Base-by-base conservation (phyloP, 2,113 vertebrate genomes). In the Platichthys flesus region DNA sequence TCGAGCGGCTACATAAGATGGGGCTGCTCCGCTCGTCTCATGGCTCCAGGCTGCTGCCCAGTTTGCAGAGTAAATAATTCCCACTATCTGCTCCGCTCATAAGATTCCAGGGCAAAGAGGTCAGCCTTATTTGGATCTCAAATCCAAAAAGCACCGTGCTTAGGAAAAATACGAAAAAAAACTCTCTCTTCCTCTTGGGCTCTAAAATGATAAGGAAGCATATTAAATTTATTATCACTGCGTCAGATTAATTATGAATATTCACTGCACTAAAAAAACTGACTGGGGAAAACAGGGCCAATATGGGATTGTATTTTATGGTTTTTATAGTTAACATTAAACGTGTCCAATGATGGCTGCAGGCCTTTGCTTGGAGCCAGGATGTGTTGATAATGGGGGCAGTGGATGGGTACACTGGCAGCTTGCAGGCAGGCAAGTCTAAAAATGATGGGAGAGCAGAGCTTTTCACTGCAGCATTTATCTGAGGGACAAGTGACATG, bases 301-400 rank as follows among this genome's bases (percentile, higher is more conserved):
- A 83, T 89, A 87, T 89, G 90, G 85, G 85, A 92, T 88, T 92
- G 90, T 85, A 91, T 89, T 91, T 92, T 90, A 89, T 59, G 78
- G 77, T 82, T 79, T 92, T 91, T 90, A 93, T 84, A 87, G 83
- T 91, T 91, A 94, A 94, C 88, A 93, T 88, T 90, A 92, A 94
- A 93, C 65, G 88, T 84, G 83, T 86, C 88, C 86, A 89, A 66
- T 79, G 26, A 70, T 79, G 81, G 78, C 81, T 79, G 67, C 59
- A 28, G 85, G 82, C 87, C 68, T 75, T 86, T 8, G 78, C 85
- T 89, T 64, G 76, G 80, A 90, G 86, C 84, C 71, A 80, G 61
- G 62, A 78, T 71, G 75, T 71, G 81, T 63, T 75, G 88, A 88
- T 89, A 85, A 84, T 77, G 84, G 74, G 5, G 69, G 58, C 59